These are phyloP conservation scores for Ennomos fuscantarius DNA, from an alignment of 2,888 invertebrate genomes.

Conservation along the genomic window DNA sequence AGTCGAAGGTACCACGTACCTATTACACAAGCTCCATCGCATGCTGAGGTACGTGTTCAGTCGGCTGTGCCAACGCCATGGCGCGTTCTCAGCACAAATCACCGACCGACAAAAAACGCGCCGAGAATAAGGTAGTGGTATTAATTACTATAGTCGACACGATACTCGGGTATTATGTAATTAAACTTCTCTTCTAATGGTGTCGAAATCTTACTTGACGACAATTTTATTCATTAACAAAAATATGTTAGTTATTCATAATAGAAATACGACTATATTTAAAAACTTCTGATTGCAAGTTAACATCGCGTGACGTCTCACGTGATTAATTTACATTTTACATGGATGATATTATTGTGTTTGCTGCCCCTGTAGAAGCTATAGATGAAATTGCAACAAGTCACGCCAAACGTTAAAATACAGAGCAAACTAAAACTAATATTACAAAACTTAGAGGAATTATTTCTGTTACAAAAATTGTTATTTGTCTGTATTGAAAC, in stretches of 20 bases:
- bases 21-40: slow-evolving; percentile 54
- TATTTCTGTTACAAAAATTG: too few relatives aligned
- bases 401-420: slow-evolving; percentile 4
- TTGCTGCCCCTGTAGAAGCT: slow-evolving; percentile 7
- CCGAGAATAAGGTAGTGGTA: slow-evolving; percentile 61
- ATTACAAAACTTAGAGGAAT: too few relatives aligned
- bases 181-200: slow-evolving; percentile 52
- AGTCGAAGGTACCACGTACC: slow-evolving; percentile 38
- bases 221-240: slow-evolving; percentile 51
- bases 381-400: not conserved
- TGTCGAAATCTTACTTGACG: slow-evolving; percentile 54
- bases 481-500: too few relatives aligned
- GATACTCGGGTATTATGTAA: slow-evolving; percentile 61
- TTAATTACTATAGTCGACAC: slow-evolving; percentile 64
- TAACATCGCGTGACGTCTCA: not conserved
- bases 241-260: slow-evolving; percentile 38
- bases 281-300: not conserved
- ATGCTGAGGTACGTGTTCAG: slow-evolving; percentile 47
- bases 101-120: slow-evolving; percentile 65
- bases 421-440: not conserved
- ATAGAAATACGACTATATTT: slow-evolving; percentile 37
- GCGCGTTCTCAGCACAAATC: slow-evolving; percentile 64
- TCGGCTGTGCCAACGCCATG: slow-evolving; percentile 31
- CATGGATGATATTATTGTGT: slow-evolving; percentile 2
- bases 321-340: slow-evolving; percentile 2